Conservation (phyloP, 2,113 vertebrate species). For the Phylloscopus whistleri region DNA sequence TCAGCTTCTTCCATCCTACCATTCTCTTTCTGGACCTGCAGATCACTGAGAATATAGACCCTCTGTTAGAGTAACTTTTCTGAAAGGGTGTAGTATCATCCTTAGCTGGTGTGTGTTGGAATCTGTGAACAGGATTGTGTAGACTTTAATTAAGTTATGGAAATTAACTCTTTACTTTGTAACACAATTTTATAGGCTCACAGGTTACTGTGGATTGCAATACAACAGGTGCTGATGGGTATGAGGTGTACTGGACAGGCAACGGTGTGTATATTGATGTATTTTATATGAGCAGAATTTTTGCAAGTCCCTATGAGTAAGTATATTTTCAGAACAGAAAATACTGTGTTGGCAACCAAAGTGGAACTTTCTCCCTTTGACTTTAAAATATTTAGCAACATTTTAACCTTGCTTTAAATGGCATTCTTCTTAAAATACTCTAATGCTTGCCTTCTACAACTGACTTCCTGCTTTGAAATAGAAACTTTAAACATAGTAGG, state of each 20-base stretch:
- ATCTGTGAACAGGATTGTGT: background rate
- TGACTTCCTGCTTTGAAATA: background rate
- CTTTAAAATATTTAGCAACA: background rate
- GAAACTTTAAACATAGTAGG: background rate
- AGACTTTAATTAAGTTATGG: background rate
- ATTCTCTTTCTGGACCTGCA: background rate
- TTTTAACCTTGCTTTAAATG: background rate
- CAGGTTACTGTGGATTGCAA: constrained; percentile 73
- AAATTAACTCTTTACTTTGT: constrained; percentile 24
- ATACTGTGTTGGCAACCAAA: background rate
- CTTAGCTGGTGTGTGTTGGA: background rate
- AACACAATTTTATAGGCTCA: constrained; percentile 74
- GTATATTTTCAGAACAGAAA: constrained; percentile 42
- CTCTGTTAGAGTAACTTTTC: background rate
- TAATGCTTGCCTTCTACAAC: background rate
- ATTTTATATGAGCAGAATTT: constrained; percentile 41
- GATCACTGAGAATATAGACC: background rate
- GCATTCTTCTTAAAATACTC: background rate
- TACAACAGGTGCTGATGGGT: constrained; percentile 63
- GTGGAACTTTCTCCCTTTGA: background rate
- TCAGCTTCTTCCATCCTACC: background rate
- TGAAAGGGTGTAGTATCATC: background rate
- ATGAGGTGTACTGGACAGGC: constrained; percentile 53
- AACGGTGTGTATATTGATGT: constrained; percentile 1
- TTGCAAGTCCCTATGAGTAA: constrained; percentile 42